Percentiles rank a stretch among this genome's conserved stretches.
phyloP scores from a whole-genome alignment of 2,113 vertebrate genomes.

The Carlito syrichta region DNA sequence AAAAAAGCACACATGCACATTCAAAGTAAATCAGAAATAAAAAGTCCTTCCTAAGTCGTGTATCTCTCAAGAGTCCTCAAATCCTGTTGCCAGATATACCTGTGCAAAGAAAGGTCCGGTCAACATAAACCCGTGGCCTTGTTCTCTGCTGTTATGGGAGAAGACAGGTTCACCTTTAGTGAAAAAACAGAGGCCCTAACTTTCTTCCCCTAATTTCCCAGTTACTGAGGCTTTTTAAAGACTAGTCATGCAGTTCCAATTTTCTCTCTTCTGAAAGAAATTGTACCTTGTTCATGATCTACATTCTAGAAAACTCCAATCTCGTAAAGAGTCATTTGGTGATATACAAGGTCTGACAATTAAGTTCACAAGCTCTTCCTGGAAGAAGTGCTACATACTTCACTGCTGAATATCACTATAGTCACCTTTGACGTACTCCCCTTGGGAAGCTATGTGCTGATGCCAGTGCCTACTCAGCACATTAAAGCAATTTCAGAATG shows the following conservation, averaged over 20 bases:
- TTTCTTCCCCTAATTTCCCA: background rate
- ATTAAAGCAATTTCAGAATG: no score
- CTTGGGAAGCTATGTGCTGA: no score
- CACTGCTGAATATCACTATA: no score
- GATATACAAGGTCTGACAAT: no score
- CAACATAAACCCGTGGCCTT: background rate
- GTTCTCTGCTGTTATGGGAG: background rate
- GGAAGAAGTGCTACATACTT: no score
- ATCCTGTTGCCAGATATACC: background rate
- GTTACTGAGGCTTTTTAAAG: background rate
- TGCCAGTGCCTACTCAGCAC: no score
- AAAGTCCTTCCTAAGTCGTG: background rate
- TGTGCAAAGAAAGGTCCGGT: background rate
- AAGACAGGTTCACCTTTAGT: background rate
- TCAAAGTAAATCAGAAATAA: background rate
- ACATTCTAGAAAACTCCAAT: background rate
- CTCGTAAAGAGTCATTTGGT: background rate
- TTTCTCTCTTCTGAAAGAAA: background rate
- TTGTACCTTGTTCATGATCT: background rate
- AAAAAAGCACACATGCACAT: no score
- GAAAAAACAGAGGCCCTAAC: background rate
- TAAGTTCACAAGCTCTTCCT: no score
- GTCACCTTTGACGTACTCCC: no score
- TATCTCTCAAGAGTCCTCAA: background rate
- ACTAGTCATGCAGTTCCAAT: background rate